Evolutionary conservation across 2,113 vertebrate genomes (phyloP).

Genomic region (Lagopus leucura): DNA sequence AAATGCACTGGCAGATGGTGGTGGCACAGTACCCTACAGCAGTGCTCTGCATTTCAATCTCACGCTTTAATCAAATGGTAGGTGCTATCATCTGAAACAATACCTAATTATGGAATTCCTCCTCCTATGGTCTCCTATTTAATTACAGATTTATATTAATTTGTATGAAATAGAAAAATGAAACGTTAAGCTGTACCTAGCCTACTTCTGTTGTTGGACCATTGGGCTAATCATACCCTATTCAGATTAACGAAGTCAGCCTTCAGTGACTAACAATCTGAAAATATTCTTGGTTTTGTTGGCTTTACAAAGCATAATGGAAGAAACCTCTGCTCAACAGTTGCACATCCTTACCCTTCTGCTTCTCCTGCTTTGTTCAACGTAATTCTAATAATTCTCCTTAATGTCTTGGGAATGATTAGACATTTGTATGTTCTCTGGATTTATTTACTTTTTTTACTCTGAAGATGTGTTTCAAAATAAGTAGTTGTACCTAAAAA

Average conservation of each 20-base stretch:
- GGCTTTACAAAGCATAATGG: background rate
- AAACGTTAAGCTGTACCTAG: background rate
- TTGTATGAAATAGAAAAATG: background rate
- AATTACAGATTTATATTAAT: background rate
- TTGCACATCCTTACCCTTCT: background rate
- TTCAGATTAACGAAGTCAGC: background rate
- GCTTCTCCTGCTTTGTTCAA: background rate
- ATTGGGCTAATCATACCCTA: background rate
- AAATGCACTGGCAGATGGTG: background rate
- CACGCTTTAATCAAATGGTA: background rate
- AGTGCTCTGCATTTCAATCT: background rate
- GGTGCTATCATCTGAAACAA: background rate
- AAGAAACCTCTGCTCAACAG: background rate
- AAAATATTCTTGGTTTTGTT: background rate
- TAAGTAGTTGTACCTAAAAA: slow-evolving; percentile 16
- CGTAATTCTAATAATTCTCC: background rate
- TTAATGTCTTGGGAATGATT: background rate
- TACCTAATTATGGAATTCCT: background rate
- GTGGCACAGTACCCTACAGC: background rate
- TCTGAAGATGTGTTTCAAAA: slow-evolving; percentile 34
- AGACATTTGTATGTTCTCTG: background rate
- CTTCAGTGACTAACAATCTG: background rate
- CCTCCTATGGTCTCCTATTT: background rate
- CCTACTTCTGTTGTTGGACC: background rate
- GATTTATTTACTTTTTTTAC: slow-evolving; percentile 13